Evolutionary conservation across 2,113 vertebrate species (phyloP), one percentile per base, ranked within the genome.

Genomic region (Otis tarda): DNA sequence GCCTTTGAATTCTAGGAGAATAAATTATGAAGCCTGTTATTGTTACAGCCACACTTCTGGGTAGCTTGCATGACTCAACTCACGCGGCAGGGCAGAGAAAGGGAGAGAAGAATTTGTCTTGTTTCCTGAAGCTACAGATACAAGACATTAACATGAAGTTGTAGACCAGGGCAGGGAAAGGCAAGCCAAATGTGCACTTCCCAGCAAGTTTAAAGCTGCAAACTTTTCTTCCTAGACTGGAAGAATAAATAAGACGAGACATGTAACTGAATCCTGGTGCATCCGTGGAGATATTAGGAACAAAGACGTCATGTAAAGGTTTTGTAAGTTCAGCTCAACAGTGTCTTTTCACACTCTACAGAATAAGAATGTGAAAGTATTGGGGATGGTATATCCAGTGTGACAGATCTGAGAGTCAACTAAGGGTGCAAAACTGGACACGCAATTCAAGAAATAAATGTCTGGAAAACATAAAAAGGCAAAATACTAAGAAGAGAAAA

Each of bases 101-200:
- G 41, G 43, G 80, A 82, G 53, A 49, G 53, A 75, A 78, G 77
- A 75, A 69, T 91, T 53, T 35, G 14, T 41, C 74, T 61, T 79
- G 18, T 77, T 87, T 95, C 89, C 92, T 92, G 81, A 83, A 94
- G 77, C 74, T 89, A 83, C 27, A 83, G 28, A 23, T 76, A 79
- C 0, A 41, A 82, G 50, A 47, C 5, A 8, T 70, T 69, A 76
- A 61, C n/a, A 47, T 87, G 74, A 79, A 89, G 71, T 23, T 91
- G 83, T 27, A 87, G 88, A 27, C 13, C 57, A 50, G 31, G 15
- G 28, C 52, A 90, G 33, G 53, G 57, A 79, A 86, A 75, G 61
- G 64, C 52, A 75, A 91, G 33, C 17, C 74, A 71, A 56, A 90
- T 37, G 18, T 57, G 6, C 33, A 41, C 25, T 84, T 78, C 45